Base-by-base conservation (phyloP, 2,797 vertebrate genomes). In the Chanos chanos region DNA sequence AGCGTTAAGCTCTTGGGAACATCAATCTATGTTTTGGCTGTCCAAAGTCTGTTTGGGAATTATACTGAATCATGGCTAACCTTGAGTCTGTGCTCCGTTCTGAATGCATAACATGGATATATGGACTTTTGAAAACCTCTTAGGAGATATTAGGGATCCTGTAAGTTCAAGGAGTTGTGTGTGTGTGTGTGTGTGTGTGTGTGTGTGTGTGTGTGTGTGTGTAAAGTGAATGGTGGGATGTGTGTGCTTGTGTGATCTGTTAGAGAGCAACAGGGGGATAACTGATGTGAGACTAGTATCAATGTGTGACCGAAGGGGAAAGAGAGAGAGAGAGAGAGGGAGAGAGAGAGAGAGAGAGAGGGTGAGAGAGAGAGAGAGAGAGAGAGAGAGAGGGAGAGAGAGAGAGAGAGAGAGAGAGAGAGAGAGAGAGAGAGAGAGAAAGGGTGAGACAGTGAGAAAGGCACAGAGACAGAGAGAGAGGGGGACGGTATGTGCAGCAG, bases 231-330 rank as follows among this genome's bases (percentile, higher is more conserved):
- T n/a, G n/a, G n/a, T n/a, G n/a, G n/a, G n/a, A 15, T 2, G 12
- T 9, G 16, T 4, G 16, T 45, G 28, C 19, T 49, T 27, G 10
- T 24, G 13, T 3, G 41, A 34, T 12, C 22, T n/a, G 36, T 34
- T 16, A 6, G 19, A 49, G 43, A 12, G 34, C 21, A 47, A 40
- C 36, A 45, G 1, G 19, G 18, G 57, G 31, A n/a, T 54, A 68
- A 55, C 30, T 55, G 24, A 33, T n/a, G 12, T 56, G 21, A 54
- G 25, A 16, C 30, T 37, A n/a, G 61, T 49, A 40, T 63, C 41
- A 66, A 54, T 22, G 27, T 19, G 24, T 51, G 61, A 41, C 61
- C 13, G 24, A 7, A 22, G 9, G 33, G 61, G 4, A 51, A 7
- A 18, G 36, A 25, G 22, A 13, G 21, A 4, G 18, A 36, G 43